Base-by-base conservation (phyloP, 2,797 vertebrate genomes). In the Myripristis jacobus region DNA sequence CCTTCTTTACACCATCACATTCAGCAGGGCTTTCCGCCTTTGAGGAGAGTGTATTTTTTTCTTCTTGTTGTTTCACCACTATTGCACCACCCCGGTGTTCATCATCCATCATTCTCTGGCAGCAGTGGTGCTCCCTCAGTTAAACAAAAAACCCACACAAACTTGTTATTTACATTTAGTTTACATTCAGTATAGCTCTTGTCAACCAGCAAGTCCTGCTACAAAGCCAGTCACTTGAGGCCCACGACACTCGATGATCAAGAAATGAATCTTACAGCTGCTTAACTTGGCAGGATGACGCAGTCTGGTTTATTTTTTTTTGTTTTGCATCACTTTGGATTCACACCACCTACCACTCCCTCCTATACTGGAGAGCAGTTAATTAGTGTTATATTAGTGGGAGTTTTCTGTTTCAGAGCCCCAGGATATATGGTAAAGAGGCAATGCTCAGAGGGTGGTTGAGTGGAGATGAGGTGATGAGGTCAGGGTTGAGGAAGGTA, bases 361-460 rank as follows among this genome's bases (percentile, higher is more conserved):
- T 55, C 66, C 25, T 60, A 69, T 80, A 68, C 65, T 68, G 50
- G 47, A 66, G 69, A 56, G 73, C 70, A 77, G 59, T 79, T 73
- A 81, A 29, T 29, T 41, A 19, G 62, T 48, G 41, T 67, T 80
- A 66, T 66, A 82, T 57, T n/a, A n/a, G 44, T 61, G 53, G 22
- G 56, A 59, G 51, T 47, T 65, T 64, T 63, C 46, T 63, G 34
- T 52, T 75, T 73, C 55, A 77, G 65, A 61, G 25, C 55, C 43
- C 52, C 18, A 70, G 62, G 70, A 64, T 69, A 24, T 24, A 62
- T 29, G 13, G 47, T 41, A 27, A 9, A 16, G 48, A 59, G 62
- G 36, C 2, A 4, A 50, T 50, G 13, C 64, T 48, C 47, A 62
- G 19, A 60, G 19, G 65, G 18, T 60, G 47, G 11, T 65, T 80